Base-by-base conservation (phyloP, 2,113 vertebrate genomes). In the Muscicapa adusta region DNA sequence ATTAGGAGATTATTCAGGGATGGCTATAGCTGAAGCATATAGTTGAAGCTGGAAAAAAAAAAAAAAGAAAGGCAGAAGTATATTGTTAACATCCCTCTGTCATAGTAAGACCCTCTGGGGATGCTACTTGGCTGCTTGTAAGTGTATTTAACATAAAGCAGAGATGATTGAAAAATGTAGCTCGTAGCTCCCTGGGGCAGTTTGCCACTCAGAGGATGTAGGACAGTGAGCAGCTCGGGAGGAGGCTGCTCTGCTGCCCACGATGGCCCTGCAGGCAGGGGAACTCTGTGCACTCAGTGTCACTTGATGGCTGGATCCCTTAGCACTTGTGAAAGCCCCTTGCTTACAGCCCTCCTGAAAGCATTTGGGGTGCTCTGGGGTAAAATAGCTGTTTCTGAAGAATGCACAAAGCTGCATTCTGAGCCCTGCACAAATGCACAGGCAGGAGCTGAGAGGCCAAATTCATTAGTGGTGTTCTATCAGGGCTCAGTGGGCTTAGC, bases 61-160 rank as follows among this genome's bases (percentile, higher is more conserved):
- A 51, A 40, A 6, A 4, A 38, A 28, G 9, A 68, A 67, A 61
- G 34, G 71, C 75, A 61, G 53, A 66, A 74, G 45, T 77, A 16
- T 70, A 93, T 79, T 95, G 91, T 89, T 94, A 96, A 88, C 86
- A 88, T 82, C 81, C 76, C 58, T 88, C 79, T 91, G 79, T 79
- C 16, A 0, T 25, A 62, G 48, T 23, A 67, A 85, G 90, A 74
- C 74, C 93, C 94, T 90, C 84, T 89, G 76, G 89, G 76, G 60
- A 66, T 80, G 80, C 65, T 89, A 23, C 91, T 92, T 87, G 86
- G 53, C 83, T 85, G 57, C 88, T 88, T 89, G 60, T 83, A 93
- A 96, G 86, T 91, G 86, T 96, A 96, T 96, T 96, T 97, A 95
- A 94, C 91, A 81, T 89, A 91, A 94, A 89, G 83, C 80, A 92